A percentile compares a stretch with the other conserved stretches of the same genome.
phyloP scores from a whole-genome alignment of 2,888 invertebrate species.

The Hemicrepidius hirtus region DNA sequence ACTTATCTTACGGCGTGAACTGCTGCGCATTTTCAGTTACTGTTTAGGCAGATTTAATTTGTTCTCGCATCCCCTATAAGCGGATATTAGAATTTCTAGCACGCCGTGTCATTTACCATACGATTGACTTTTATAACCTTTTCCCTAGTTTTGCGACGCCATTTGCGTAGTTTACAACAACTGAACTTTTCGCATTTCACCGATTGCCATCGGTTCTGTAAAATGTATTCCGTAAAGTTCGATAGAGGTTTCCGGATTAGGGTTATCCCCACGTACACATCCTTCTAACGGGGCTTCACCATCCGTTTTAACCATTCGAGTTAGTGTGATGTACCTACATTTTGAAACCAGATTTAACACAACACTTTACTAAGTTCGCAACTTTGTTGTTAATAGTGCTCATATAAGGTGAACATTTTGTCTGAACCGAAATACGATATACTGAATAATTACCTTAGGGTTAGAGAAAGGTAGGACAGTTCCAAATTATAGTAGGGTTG shows the following conservation, averaged over 20 bases:
- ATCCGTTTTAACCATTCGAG: too few species aligned
- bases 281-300: slow-evolving; percentile 29
- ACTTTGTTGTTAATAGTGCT: too few species aligned
- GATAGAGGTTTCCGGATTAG: slow-evolving; percentile 48
- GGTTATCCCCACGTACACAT: slow-evolving; percentile 49
- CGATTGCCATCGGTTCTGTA: slow-evolving; percentile 45
- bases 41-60: slow-evolving; percentile 10
- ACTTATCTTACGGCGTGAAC: background rate
- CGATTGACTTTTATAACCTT: slow-evolving; percentile 42
- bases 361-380: too few species aligned
- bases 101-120: slow-evolving; percentile 11
- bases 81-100: slow-evolving; percentile 9
- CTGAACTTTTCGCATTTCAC: slow-evolving; percentile 49
- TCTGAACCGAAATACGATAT: too few species aligned
- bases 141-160: slow-evolving; percentile 33
- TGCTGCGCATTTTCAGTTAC: slow-evolving; percentile 5
- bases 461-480: too few species aligned
- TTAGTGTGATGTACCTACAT: too few species aligned
- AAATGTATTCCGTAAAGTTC: slow-evolving; percentile 49
- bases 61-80: background rate
- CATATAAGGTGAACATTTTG: too few species aligned
- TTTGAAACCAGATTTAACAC: too few species aligned
- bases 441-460: too few species aligned
- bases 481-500: too few species aligned
- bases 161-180: slow-evolving; percentile 48